Percentiles rank a stretch among this genome's conserved stretches.
These are phyloP conservation scores for Caenorhabditis latens DNA, from an alignment of 1,140 invertebrate species.

Conservation along the genomic window DNA sequence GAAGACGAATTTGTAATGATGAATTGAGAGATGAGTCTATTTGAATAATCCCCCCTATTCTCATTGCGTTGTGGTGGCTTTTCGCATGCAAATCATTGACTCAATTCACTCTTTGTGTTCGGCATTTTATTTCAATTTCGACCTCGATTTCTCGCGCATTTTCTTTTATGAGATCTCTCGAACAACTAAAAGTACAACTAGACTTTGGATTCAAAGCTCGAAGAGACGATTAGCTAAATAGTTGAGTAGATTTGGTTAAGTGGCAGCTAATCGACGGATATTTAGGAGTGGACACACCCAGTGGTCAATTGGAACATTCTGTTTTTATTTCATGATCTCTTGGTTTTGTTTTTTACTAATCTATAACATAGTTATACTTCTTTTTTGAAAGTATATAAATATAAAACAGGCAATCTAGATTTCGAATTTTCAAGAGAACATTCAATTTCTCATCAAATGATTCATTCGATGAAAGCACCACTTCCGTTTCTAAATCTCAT, in stretches of 20 bases:
- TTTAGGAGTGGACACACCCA: not conserved
- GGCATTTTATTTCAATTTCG: constrained; percentile 36
- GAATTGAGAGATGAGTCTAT: constrained; percentile 48
- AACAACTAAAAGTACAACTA: not conserved
- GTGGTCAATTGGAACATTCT: not conserved
- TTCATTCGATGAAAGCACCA: not conserved
- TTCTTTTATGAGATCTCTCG: not conserved
- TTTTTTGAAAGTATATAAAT: no score
- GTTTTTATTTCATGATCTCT: not conserved
- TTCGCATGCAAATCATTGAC: constrained; percentile 54
- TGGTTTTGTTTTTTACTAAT: not conserved
- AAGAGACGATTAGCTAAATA: not conserved
- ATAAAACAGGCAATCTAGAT: no score
- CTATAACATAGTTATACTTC: no score
- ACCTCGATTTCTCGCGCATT: constrained; percentile 43
- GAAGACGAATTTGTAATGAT: constrained; percentile 48
- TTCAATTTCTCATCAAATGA: not conserved
- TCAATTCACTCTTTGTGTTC: constrained; percentile 37
- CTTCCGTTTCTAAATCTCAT: not conserved
- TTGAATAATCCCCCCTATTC: constrained; percentile 23
- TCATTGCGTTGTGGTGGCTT: not conserved
- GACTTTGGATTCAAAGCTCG: not conserved
- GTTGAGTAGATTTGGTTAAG: not conserved
- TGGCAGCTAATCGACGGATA: not conserved
- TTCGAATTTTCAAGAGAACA: no score